These are phyloP conservation scores for Sphaeramia orbicularis DNA, from an alignment of 2,797 vertebrate species.

Conservation along the genomic window DNA sequence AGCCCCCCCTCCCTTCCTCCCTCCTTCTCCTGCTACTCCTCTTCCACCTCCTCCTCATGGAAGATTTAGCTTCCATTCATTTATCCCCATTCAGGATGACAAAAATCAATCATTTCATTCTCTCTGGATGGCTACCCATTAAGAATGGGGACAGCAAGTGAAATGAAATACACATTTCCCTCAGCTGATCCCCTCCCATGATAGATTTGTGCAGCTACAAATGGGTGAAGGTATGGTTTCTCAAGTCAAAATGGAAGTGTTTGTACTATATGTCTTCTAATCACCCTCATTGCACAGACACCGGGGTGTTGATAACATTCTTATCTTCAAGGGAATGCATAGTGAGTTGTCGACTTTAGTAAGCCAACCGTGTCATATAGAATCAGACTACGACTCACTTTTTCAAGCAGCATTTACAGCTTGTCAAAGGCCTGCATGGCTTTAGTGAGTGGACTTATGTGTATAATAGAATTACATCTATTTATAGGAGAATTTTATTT, in stretches of 20 bases:
- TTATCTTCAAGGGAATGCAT: slow-evolving; percentile 77
- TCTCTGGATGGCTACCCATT: slow-evolving; percentile 85
- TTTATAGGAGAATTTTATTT: slow-evolving; percentile 32
- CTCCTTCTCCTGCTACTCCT: slow-evolving; percentile 46
- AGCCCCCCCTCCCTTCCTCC: slow-evolving; percentile 48
- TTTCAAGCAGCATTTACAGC: slow-evolving; percentile 66
- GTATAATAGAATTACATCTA: slow-evolving; percentile 52
- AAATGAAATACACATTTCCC: slow-evolving; percentile 87
- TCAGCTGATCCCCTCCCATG: slow-evolving; percentile 77
- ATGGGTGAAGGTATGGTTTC: slow-evolving; percentile 77
- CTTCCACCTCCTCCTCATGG: slow-evolving; percentile 70
- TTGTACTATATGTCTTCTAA: slow-evolving; percentile 82
- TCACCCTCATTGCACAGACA: slow-evolving; percentile 83
- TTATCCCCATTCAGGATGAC: slow-evolving; percentile 84
- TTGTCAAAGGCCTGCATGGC: slow-evolving; percentile 58
- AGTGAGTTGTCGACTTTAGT: slow-evolving; percentile 67
- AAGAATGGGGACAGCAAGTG: slow-evolving; percentile 81
- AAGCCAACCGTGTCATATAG: slow-evolving; percentile 73
- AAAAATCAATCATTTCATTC: slow-evolving; percentile 89
- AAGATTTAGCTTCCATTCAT: slow-evolving; percentile 79
- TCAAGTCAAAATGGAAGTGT: slow-evolving; percentile 81
- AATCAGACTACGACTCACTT: slow-evolving; percentile 64
- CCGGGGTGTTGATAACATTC: slow-evolving; percentile 69
- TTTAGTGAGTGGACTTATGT: slow-evolving; percentile 38
- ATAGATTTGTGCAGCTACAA: slow-evolving; percentile 84